phyloP scores from a whole-genome alignment of 1,140 invertebrate species.

The Cheumatopsyche charites region DNA sequence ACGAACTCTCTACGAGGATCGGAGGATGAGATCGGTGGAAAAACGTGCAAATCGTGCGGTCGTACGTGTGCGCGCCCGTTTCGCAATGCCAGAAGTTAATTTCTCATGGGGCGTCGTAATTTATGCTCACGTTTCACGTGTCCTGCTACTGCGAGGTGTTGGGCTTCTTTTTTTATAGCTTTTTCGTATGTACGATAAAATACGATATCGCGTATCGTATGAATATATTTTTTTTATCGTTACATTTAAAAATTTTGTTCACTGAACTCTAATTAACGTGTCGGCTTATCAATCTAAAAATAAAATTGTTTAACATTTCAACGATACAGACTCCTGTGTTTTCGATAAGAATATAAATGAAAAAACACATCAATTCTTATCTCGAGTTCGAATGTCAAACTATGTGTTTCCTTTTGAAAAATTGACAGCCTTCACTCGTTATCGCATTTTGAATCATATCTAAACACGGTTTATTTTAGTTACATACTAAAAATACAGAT shows the following conservation, averaged over 20 bases:
- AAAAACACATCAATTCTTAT: not conserved
- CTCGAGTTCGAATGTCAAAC: slow-evolving; percentile 6
- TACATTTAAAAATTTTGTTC: not conserved
- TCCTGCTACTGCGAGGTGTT: slow-evolving; percentile 22
- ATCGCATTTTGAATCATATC: not conserved
- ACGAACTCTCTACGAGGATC: not conserved
- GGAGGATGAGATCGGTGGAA: slow-evolving; percentile 15
- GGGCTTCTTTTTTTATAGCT: slow-evolving; percentile 30
- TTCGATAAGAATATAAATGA: not conserved
- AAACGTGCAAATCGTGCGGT: slow-evolving; percentile 25
- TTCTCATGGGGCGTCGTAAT: slow-evolving; percentile 46
- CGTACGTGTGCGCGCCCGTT: slow-evolving; percentile 20
- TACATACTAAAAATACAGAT: not conserved
- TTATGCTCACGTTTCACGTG: slow-evolving; percentile 46
- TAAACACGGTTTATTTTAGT: not conserved
- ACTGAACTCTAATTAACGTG: not conserved
- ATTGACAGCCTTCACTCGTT: not conserved
- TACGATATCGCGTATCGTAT: not conserved
- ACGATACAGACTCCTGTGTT: not conserved
- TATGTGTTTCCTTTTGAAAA: not conserved
- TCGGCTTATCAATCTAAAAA: not conserved
- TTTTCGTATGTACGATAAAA: not conserved
- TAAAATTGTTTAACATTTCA: not conserved
- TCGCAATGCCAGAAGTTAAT: slow-evolving; percentile 41
- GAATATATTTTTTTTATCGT: not conserved